Evolutionary conservation across 2,113 vertebrate genomes (phyloP).

Genomic region (Mesoclemmys tuberculata): DNA sequence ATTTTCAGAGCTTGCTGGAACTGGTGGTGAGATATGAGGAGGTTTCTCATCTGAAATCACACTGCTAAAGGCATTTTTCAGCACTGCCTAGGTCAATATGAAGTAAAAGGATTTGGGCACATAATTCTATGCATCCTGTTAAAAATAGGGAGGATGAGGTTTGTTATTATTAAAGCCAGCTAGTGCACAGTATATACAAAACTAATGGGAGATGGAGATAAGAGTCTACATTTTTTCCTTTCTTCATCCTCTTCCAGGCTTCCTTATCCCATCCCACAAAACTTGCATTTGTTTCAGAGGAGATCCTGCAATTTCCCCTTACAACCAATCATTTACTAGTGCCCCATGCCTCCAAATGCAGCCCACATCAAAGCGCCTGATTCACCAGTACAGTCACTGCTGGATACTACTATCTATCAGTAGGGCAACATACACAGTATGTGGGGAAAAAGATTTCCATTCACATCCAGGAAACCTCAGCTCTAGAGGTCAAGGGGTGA

Average conservation of each 20-base stretch:
- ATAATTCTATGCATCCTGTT: neutral
- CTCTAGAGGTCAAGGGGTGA: neutral
- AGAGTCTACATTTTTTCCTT: neutral
- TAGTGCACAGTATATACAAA: neutral
- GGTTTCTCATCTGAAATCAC: neutral
- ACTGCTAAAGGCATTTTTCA: neutral
- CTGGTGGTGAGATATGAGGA: neutral
- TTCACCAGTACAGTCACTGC: neutral
- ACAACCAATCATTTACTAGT: neutral
- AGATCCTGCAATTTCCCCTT: neutral
- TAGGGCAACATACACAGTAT: rapidly evolving
- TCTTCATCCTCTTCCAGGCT: neutral
- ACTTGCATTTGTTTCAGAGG: neutral
- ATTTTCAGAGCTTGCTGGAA: neutral
- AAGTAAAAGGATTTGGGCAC: neutral
- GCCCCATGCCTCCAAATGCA: neutral
- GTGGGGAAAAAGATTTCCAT: neutral
- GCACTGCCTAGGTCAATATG: rapidly evolving
- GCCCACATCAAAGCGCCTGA: neutral
- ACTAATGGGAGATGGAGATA: neutral
- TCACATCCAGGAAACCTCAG: neutral
- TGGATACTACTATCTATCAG: neutral
- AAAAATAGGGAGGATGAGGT: neutral
- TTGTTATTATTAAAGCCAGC: neutral
- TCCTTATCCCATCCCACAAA: neutral